A percentile compares a stretch with the other conserved stretches of the same genome.
Conservation (phyloP, 2,888 invertebrate species). For the Mystacides longicornis region DNA sequence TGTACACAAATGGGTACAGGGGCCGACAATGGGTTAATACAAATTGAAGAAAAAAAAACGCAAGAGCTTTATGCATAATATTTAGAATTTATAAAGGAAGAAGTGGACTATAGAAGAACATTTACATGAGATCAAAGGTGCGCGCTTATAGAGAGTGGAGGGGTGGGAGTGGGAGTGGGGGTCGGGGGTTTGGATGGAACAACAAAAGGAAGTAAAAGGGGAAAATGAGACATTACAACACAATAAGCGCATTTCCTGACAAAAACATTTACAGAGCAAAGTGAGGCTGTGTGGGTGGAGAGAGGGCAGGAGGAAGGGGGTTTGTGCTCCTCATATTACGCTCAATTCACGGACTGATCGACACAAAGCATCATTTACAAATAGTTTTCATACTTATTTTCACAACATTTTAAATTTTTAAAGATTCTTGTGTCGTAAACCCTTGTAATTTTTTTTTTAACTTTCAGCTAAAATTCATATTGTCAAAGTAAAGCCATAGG, state of each 20-base stretch:
- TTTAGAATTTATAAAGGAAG: neutral
- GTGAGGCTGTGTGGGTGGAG: no score
- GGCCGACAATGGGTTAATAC: neutral
- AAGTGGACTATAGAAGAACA: neutral
- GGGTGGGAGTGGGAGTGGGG: neutral
- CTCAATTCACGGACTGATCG: no score
- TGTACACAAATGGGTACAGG: neutral
- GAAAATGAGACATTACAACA: neutral
- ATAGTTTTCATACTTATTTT: no score
- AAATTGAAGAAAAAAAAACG: neutral
- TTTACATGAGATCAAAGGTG: neutral
- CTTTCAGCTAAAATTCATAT: no score
- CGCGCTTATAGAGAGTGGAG: neutral
- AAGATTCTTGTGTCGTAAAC: no score
- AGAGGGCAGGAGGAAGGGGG: no score
- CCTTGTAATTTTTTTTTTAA: no score
- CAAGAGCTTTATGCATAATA: neutral
- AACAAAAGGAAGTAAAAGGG: neutral
- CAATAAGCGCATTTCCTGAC: neutral
- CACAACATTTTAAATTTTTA: no score
- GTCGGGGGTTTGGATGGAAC: neutral
- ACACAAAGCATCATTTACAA: no score
- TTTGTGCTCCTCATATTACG: no score
- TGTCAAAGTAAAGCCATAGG: no score
- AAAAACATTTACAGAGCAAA: neutral